These are phyloP conservation scores for Balanococcus diminutus DNA, from an alignment of 2,888 invertebrate species.

Conservation along the genomic window DNA sequence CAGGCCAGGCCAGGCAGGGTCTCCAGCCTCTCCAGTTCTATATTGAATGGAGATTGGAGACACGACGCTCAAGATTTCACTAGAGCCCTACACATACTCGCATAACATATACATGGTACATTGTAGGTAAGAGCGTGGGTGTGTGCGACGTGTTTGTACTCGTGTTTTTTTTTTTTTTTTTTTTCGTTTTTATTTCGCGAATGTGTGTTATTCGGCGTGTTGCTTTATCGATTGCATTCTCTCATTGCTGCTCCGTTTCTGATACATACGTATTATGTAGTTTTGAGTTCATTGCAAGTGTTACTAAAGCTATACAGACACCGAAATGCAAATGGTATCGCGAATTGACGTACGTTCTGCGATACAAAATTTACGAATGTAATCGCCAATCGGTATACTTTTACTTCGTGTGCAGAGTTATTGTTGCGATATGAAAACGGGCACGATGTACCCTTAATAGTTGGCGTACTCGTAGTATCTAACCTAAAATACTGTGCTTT, in stretches of 20 bases:
- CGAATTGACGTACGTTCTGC: not conserved
- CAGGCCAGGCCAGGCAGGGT: too few relatives aligned
- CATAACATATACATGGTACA: too few relatives aligned
- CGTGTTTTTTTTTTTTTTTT: not conserved
- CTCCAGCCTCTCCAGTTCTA: too few relatives aligned
- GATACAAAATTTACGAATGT: not conserved
- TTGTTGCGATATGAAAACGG: not conserved
- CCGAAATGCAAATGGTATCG: not conserved
- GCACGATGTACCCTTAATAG: not conserved
- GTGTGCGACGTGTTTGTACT: not conserved
- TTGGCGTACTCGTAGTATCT: not conserved
- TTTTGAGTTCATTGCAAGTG: constrained; percentile 27
- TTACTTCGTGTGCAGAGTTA: too few relatives aligned
- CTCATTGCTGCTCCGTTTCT: not conserved
- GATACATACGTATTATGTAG: not conserved
- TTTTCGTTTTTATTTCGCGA: not conserved
- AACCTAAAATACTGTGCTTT: constrained; percentile 11
- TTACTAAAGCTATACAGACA: not conserved
- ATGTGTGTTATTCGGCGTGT: constrained; percentile 36
- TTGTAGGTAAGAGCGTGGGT: not conserved
- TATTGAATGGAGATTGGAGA: too few relatives aligned
- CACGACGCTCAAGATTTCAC: too few relatives aligned
- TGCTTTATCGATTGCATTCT: constrained; percentile 51
- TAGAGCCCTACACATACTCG: too few relatives aligned
- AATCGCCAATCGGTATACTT: not conserved